A percentile compares a stretch with the other conserved stretches of the same genome.
phyloP scores from a whole-genome alignment of 1,140 invertebrate genomes.

The Orchesella cincta region DNA sequence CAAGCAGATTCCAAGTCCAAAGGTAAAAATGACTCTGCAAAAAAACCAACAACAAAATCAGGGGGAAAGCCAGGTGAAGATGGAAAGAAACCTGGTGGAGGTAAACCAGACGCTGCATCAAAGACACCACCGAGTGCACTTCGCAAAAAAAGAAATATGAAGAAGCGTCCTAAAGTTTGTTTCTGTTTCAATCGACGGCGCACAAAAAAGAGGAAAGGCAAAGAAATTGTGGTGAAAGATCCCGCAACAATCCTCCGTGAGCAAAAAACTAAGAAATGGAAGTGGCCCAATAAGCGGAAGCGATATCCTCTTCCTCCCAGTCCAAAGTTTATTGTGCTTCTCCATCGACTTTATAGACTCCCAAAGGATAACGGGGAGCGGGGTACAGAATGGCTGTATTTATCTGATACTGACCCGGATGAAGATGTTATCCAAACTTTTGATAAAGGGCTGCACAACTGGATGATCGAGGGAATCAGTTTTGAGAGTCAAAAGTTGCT shows the following conservation, averaged over 20 bases:
- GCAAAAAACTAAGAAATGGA: not conserved
- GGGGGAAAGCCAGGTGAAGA: too few species aligned
- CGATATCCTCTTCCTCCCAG: not conserved
- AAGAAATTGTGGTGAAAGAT: not conserved
- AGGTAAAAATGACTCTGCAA: too few species aligned
- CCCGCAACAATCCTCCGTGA: too few species aligned
- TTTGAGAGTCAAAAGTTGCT: conserved; percentile 19
- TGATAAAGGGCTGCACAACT: not conserved
- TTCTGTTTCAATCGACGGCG: too few species aligned
- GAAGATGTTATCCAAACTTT: not conserved
- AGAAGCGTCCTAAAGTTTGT: not conserved
- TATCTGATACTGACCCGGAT: not conserved
- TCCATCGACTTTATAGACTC: not conserved
- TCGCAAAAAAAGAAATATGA: too few species aligned
- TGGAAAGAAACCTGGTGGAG: too few species aligned
- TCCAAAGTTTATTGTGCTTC: not conserved
- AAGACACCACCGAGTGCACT: too few species aligned
- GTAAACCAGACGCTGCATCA: too few species aligned
- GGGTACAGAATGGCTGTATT: not conserved
- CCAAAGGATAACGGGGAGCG: not conserved
- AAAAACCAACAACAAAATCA: too few species aligned
- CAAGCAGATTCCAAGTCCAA: too few species aligned
- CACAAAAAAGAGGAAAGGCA: not conserved
- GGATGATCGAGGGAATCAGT: not conserved
- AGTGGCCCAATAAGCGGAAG: conserved; percentile 3